Evolutionary conservation across 2,888 invertebrate genomes (phyloP).

Genomic region (Rambutsinella grinnellia): DNA sequence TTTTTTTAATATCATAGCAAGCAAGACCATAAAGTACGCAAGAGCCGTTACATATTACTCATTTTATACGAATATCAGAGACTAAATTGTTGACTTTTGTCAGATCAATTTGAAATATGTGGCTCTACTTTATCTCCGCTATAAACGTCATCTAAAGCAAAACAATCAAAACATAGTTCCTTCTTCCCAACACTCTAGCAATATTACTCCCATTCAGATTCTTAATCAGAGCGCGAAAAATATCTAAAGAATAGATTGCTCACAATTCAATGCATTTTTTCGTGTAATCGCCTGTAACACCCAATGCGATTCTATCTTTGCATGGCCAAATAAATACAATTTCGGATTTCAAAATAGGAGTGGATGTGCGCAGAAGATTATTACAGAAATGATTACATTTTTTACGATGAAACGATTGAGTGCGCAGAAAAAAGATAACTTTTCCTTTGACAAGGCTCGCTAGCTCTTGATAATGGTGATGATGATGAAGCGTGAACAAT

Average conservation of each 20-base stretch:
- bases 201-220: constrained; percentile 32
- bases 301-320: not conserved
- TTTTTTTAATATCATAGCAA: constrained; percentile 12
- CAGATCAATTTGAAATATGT: not conserved
- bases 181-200: not conserved
- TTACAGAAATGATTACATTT: not conserved
- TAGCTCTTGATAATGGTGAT: constrained; percentile 16
- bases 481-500: constrained; percentile 54
- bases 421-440: constrained; percentile 33
- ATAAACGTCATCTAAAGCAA: not conserved
- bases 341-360: not conserved
- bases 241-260: too few species aligned
- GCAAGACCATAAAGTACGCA: too few species aligned
- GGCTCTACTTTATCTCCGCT: not conserved
- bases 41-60: not conserved
- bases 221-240: constrained; percentile 53
- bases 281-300: not conserved
- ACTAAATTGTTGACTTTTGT: not conserved
- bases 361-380: not conserved
- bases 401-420: constrained; percentile 39
- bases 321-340: not conserved
- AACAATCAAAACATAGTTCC: not conserved
- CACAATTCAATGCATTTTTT: not conserved
- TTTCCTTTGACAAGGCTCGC: constrained; percentile 3
- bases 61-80: too few species aligned